Conservation (phyloP, 2,113 vertebrate species). For the Pelusios castaneus region DNA sequence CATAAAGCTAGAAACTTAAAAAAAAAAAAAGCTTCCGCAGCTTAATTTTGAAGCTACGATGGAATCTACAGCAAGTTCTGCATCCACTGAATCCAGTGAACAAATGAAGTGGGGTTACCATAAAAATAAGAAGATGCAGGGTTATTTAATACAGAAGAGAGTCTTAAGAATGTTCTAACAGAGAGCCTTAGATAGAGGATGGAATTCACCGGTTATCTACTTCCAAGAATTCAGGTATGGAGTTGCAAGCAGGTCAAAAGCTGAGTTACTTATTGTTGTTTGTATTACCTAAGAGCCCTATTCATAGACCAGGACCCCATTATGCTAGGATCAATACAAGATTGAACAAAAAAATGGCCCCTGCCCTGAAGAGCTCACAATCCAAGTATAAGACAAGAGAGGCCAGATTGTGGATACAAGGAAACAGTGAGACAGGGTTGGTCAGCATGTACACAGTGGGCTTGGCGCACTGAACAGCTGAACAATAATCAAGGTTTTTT, state of each 20-base stretch:
- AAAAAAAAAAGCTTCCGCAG: neutral
- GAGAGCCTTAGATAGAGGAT: conserved; percentile 43
- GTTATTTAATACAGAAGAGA: conserved; percentile 59
- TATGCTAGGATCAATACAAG: neutral
- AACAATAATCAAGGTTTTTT: neutral
- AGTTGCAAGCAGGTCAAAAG: conserved; percentile 61
- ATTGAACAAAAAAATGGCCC: neutral
- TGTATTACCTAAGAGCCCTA: neutral
- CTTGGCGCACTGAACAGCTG: neutral
- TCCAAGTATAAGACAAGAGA: neutral
- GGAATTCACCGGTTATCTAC: conserved; percentile 3
- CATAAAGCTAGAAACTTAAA: neutral
- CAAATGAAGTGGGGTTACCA: neutral
- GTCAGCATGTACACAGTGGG: neutral
- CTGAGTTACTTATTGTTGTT: conserved; percentile 32
- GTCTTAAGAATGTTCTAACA: neutral
- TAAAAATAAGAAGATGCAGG: conserved; percentile 59
- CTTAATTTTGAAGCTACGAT: neutral
- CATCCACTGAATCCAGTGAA: neutral
- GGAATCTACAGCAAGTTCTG: neutral
- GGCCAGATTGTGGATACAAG: neutral
- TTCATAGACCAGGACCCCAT: neutral
- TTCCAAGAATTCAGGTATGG: conserved; percentile 44
- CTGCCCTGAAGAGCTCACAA: neutral
- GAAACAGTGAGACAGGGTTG: neutral